These are phyloP conservation scores for Cyclina sinensis DNA, from an alignment of 1,140 invertebrate species.

Conservation along the genomic window DNA sequence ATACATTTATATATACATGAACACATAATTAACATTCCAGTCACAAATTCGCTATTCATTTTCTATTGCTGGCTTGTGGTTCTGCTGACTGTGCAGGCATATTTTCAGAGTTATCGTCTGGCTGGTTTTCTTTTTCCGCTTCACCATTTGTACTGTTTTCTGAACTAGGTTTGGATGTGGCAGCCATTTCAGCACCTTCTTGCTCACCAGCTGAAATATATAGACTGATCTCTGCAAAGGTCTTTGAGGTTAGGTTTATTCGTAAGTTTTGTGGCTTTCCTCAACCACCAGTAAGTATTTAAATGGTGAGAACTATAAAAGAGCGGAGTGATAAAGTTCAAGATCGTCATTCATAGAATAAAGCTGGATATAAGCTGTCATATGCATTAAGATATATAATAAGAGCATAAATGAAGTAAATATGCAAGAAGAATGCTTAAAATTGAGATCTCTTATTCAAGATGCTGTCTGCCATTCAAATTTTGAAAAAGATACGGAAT, in stretches of 20 bases:
- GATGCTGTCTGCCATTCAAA: constrained; percentile 5
- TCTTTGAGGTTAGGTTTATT: background rate
- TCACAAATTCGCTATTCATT: constrained; percentile 25
- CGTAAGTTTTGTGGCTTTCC: background rate
- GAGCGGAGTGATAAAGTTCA: background rate
- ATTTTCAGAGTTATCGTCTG: background rate
- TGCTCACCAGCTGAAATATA: background rate
- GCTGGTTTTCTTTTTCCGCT: background rate
- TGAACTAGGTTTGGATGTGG: background rate
- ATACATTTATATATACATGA: too few species aligned
- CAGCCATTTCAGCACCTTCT: background rate
- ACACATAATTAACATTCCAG: constrained; percentile 16
- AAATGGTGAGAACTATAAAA: background rate
- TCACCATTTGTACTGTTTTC: background rate
- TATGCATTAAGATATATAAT: background rate
- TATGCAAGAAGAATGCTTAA: background rate
- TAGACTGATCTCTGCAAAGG: background rate
- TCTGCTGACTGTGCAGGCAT: background rate
- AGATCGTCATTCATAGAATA: background rate
- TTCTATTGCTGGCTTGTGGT: constrained; percentile 44
- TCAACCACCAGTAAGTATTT: background rate
- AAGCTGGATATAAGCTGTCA: background rate
- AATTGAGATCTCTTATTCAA: background rate
- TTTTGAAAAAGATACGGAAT: background rate
- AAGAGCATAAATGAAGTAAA: background rate